phyloP scores from a whole-genome alignment of 2,797 vertebrate genomes.

The Champsocephalus gunnari region DNA sequence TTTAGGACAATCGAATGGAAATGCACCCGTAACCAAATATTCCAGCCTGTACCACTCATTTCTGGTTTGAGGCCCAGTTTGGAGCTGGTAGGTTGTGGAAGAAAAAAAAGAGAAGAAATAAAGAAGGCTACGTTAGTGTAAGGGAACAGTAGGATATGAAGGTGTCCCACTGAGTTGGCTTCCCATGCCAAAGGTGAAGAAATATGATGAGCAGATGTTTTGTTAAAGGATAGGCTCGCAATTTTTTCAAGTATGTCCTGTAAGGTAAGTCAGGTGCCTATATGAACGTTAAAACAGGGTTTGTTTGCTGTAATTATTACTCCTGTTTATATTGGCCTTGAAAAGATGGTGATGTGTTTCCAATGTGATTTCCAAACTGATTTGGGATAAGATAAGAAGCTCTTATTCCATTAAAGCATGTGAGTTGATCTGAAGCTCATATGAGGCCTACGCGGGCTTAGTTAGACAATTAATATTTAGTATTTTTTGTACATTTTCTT shows the following conservation, averaged over 20 bases:
- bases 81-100: constrained; percentile 37
- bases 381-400: constrained; percentile 1
- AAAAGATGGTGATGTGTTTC: background rate
- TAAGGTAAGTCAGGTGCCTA: background rate
- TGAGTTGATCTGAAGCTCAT: constrained; percentile 12
- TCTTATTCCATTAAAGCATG: background rate
- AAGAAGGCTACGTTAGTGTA: constrained; percentile 30
- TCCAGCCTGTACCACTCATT: constrained; percentile 62
- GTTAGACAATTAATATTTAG: background rate
- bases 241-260: constrained; percentile 3
- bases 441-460: background rate
- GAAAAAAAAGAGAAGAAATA: constrained; percentile 37
- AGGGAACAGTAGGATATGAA: constrained; percentile 21
- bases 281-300: constrained; percentile 14
- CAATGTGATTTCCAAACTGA: background rate
- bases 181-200: constrained; percentile 15
- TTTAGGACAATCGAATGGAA: constrained; percentile 85
- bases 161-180: constrained; percentile 15
- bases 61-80: constrained; percentile 73
- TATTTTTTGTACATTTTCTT: too few relatives aligned
- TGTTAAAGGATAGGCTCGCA: constrained; percentile 1
- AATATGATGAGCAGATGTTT: constrained; percentile 39
- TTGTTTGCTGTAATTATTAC: background rate
- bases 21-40: constrained; percentile 85
- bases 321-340: constrained; percentile 5